Percentiles rank a stretch among this genome's conserved stretches.
Conservation (phyloP, 1,140 invertebrate genomes). For the Trissolcus basalis region DNA sequence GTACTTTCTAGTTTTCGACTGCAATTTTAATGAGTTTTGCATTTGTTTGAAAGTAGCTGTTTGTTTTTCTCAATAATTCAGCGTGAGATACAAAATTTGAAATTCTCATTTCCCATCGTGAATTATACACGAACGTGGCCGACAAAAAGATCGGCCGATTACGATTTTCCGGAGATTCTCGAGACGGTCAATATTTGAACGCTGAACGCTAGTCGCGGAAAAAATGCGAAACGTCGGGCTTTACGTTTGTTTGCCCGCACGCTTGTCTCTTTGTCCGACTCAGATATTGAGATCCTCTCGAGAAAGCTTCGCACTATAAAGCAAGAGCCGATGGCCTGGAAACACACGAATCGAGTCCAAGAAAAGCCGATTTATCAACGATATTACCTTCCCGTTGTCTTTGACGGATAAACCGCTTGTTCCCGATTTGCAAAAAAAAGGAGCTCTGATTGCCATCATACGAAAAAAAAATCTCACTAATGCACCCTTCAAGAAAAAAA, state of each 20-base stretch:
- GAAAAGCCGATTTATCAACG: conserved; percentile 19
- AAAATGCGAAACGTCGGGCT: conserved; percentile 40
- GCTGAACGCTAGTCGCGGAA: conserved; percentile 1
- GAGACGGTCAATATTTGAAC: conserved; percentile 41
- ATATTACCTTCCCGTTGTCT: conserved; percentile 23
- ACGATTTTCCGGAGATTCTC: conserved; percentile 5
- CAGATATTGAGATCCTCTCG: conserved; percentile 40
- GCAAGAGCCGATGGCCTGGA: conserved; percentile 28
- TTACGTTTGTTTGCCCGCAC: conserved; percentile 37
- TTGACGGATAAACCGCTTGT: conserved; percentile 15
- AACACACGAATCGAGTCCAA: conserved; percentile 14
- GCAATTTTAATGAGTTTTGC: too few relatives aligned
- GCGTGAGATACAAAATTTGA: too few relatives aligned
- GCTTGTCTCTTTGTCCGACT: conserved; percentile 24
- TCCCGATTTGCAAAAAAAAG: too few relatives aligned
- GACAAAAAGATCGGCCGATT: neutral
- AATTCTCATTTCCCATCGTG: too few relatives aligned
- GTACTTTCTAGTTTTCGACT: too few relatives aligned
- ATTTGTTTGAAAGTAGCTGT: too few relatives aligned
- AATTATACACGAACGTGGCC: too few relatives aligned
- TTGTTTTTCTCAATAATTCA: too few relatives aligned
- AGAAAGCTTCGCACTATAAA: conserved; percentile 18
- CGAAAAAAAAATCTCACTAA: too few relatives aligned
- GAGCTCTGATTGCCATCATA: too few relatives aligned
- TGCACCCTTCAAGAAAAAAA: too few relatives aligned